Conservation (phyloP, 2,888 invertebrate species). For the Baronia brevicornis region DNA sequence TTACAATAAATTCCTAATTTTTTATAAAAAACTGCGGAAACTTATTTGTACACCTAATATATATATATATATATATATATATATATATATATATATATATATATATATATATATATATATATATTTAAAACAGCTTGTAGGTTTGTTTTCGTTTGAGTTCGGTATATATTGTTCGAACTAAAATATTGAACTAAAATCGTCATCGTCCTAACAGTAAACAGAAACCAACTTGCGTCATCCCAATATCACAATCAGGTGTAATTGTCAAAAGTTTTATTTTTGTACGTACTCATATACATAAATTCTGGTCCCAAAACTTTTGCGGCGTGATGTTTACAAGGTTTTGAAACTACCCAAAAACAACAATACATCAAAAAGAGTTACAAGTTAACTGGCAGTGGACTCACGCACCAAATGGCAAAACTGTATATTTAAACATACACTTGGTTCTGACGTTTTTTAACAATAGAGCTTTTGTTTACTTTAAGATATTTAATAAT, state of each 20-base stretch:
- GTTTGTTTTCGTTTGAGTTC: no score
- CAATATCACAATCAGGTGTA: constrained; percentile 20
- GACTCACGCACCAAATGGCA: constrained; percentile 39
- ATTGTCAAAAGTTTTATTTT: constrained; percentile 19
- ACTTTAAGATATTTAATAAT: no score
- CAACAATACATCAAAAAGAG: constrained; percentile 70
- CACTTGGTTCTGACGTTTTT: no score
- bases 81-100: no score
- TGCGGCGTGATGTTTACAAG: constrained; percentile 53
- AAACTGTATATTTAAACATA: constrained; percentile 55
- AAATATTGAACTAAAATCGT: constrained; percentile 21
- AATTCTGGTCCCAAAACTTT: constrained; percentile 48
- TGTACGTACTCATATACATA: constrained; percentile 14
- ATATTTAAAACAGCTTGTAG: no score
- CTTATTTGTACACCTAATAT: no score
- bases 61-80: no score
- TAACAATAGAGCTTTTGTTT: no score
- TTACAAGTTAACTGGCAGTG: constrained; percentile 60
- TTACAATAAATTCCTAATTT: no score
- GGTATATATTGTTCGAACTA: no score
- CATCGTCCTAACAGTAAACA: constrained; percentile 18
- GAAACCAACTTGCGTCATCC: constrained; percentile 10
- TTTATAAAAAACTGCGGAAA: no score
- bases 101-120: no score
- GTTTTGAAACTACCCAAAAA: constrained; percentile 58